Base-by-base conservation (phyloP, 2,797 vertebrate species). In the Champsocephalus gunnari region DNA sequence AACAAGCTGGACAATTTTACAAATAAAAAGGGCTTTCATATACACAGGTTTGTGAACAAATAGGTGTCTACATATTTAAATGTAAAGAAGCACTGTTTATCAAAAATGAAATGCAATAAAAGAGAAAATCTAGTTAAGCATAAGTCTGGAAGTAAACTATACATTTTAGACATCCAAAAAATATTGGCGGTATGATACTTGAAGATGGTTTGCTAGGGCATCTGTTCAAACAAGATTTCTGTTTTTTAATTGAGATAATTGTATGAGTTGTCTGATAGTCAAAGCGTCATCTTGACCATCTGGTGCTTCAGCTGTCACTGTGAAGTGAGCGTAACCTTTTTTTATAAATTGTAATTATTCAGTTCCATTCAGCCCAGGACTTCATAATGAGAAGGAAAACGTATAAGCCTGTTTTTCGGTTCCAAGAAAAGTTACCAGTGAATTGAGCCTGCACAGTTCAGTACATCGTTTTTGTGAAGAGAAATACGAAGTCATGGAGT, bases 401-500 rank as follows among this genome's bases (percentile, higher is more conserved):
- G 47, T 47, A 13, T 61, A 14, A 34, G 44, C 34, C 51, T 32
- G 60, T 28, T 67, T 67, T 64, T 63, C 62, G 60, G 54, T 73
- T 66, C 66, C 16, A 0, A 5, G 47, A 58, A 49, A 38, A 65
- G 34, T 1, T 21, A 44, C 64, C 55, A 68, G 19, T 68, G 49
- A 71, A 69, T 24, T 14, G 43, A 72, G 67, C 16, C 45, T 57
- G 59, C 41, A 14, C 41, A 34, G 21, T 66, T 50, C 16, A 53
- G 72, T n/a, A 19, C 70, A 77, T 45, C 17, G 54, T 57, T 71
- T 59, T 72, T 72, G 16, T 16, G 8, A 54, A 53, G 48, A 68
- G 62, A 72, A 73, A 58, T 45, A 41, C 19, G 32, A 28, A 61
- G 79, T 81, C 71, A 61, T 44, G 64, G 47, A 68, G 56, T 82